Evolutionary conservation across 1,140 invertebrate genomes (phyloP).

Genomic region (Triops longicaudatus): DNA sequence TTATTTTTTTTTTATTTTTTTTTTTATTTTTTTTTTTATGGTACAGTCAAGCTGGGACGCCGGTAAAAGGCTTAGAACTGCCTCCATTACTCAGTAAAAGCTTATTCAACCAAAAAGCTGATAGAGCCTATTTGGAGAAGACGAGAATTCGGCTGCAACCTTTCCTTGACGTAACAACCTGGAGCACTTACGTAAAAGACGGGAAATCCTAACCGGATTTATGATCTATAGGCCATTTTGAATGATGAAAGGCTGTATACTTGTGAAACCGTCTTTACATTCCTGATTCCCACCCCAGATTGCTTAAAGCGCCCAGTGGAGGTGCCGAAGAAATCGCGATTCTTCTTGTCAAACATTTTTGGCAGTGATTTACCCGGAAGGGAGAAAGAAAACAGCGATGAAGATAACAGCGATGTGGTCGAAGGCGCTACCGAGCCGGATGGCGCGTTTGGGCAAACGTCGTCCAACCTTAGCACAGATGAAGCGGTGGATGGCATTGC

Average conservation of each 20-base stretch:
- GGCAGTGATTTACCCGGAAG: constrained; percentile 55
- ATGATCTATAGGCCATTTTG: constrained; percentile 58
- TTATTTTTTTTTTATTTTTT: neutral
- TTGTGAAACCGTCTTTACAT: constrained; percentile 78
- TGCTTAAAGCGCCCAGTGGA: constrained; percentile 64
- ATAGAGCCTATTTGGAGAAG: constrained; percentile 66
- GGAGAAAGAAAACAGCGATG: constrained; percentile 20
- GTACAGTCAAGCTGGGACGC: constrained; percentile 58
- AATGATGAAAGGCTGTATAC: constrained; percentile 77
- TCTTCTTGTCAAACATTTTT: constrained; percentile 74
- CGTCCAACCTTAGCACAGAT: constrained; percentile 22
- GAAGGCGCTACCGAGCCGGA: neutral
- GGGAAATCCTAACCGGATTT: neutral
- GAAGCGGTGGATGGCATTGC: constrained; percentile 57
- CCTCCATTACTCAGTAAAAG: constrained; percentile 69
- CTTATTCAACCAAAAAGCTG: constrained; percentile 62
- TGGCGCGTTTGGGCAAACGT: neutral
- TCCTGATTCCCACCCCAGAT: constrained; percentile 79
- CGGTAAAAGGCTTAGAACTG: constrained; percentile 68
- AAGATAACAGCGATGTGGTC: constrained; percentile 18
- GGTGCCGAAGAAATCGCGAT: constrained; percentile 68
- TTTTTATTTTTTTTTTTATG: neutral
- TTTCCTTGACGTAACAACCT: constrained; percentile 63
- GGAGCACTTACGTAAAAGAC: neutral
- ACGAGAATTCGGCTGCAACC: constrained; percentile 72